These are phyloP conservation scores for Geopemphigus sp. DNA, from an alignment of 1,140 invertebrate species.

Conservation along the genomic window DNA sequence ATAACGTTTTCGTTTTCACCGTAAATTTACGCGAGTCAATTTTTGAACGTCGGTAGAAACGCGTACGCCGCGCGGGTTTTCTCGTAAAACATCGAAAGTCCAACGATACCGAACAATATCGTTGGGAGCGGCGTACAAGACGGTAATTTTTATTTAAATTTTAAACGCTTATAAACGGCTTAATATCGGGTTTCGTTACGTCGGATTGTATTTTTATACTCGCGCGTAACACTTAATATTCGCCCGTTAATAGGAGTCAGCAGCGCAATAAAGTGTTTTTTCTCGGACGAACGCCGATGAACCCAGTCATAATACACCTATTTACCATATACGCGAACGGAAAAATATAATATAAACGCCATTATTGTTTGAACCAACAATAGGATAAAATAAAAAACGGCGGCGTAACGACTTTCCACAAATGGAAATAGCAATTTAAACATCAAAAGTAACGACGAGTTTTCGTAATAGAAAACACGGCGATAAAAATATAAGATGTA, in stretches of 20 bases:
- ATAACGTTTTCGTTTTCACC: no score
- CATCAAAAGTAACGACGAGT: constrained; percentile 14
- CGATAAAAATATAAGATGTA: constrained; percentile 9
- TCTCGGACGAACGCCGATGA: not conserved
- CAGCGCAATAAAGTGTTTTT: not conserved
- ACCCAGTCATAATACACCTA: not conserved
- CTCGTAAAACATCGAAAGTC: no score
- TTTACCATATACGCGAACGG: not conserved
- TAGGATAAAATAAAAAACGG: constrained; percentile 9
- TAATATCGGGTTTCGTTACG: no score
- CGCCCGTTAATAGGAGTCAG: not conserved
- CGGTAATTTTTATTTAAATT: no score
- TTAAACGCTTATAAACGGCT: no score
- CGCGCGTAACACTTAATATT: no score
- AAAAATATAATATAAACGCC: not conserved
- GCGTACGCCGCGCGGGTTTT: no score
- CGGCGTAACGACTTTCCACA: constrained; percentile 10
- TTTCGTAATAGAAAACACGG: not conserved
- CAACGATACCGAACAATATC: no score
- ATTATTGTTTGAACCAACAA: constrained; percentile 1
- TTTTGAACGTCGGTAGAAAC: no score
- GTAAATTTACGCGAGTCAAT: no score
- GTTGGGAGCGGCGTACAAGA: no score
- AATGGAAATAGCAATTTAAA: constrained; percentile 32
- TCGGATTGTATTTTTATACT: no score